Conservation (phyloP, 2,113 vertebrate species). For the Eudyptes chrysolophus region DNA sequence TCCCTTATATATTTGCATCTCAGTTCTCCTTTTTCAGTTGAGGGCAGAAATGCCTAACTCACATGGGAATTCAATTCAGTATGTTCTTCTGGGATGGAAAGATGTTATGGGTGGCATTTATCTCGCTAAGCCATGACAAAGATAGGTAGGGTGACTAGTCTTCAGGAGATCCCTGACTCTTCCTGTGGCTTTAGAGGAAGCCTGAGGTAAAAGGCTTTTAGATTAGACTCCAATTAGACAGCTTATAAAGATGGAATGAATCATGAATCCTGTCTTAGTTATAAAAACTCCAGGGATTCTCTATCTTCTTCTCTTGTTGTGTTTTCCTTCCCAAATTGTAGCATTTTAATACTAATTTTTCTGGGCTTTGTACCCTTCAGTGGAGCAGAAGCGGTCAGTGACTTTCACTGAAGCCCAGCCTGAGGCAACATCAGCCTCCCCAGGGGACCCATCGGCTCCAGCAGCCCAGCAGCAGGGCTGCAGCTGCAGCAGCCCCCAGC, state of each 20-base stretch:
- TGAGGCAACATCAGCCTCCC: conserved; percentile 5
- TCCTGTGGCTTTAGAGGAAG: neutral
- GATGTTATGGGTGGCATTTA: neutral
- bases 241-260: neutral
- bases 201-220: neutral
- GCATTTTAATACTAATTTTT: neutral
- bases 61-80: neutral
- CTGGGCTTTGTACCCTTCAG: conserved; percentile 61
- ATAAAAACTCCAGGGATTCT: neutral
- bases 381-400: conserved; percentile 94
- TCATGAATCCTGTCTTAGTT: neutral
- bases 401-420: conserved; percentile 90
- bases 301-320: neutral
- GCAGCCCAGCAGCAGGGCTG: conserved; percentile 22
- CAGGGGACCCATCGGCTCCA: neutral
- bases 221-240: neutral
- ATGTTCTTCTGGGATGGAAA: neutral
- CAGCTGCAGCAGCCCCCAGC: conserved; percentile 42
- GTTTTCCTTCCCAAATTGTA: neutral
- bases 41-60: neutral
- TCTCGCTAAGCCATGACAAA: neutral
- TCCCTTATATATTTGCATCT: neutral
- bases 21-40: neutral
- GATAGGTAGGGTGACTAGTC: neutral
- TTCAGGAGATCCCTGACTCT: neutral